These are phyloP conservation scores for Bradysia coprophila DNA, from an alignment of 1,140 invertebrate species.

Conservation along the genomic window DNA sequence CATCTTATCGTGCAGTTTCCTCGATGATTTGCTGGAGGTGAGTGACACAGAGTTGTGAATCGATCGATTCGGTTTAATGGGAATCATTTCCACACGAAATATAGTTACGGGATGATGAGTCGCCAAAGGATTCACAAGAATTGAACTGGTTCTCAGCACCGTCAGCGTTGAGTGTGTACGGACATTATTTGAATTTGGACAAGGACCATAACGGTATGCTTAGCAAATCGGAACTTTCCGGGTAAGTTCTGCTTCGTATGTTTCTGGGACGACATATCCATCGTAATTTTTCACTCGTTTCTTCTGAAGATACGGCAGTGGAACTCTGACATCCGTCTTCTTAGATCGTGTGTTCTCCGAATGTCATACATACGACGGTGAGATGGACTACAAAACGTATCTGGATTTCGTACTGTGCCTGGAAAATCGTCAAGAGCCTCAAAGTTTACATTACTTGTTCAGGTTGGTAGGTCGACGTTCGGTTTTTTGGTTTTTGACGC, in stretches of 20 bases:
- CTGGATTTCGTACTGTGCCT: constrained; percentile 86
- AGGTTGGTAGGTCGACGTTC: too few species aligned
- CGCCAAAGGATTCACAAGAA: constrained; percentile 65
- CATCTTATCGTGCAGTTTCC: constrained; percentile 75
- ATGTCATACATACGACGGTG: constrained; percentile 84
- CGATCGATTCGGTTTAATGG: background rate
- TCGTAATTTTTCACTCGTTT: too few species aligned
- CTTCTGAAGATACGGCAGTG: constrained; percentile 61
- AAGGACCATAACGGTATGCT: constrained; percentile 92
- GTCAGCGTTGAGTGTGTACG: constrained; percentile 76
- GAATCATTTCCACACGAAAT: constrained; percentile 2
- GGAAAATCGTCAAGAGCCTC: constrained; percentile 81
- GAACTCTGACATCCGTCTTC: constrained; percentile 81
- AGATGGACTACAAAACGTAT: constrained; percentile 98
- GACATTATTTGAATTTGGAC: constrained; percentile 85
- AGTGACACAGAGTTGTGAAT: constrained; percentile 4
- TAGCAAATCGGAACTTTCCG: constrained; percentile 68
- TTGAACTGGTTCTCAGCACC: constrained; percentile 91
- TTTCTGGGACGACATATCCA: too few species aligned
- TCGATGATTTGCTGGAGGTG: constrained; percentile 81
- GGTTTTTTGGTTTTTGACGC: too few species aligned
- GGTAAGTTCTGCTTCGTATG: constrained; percentile 39
- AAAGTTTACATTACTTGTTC: constrained; percentile 83
- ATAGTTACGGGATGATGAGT: constrained; percentile 65
- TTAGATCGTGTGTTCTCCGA: constrained; percentile 89